A percentile compares a stretch with the other conserved stretches of the same genome.
Conservation (phyloP, 2,888 invertebrate species). For the Heliconius ethilla region DNA sequence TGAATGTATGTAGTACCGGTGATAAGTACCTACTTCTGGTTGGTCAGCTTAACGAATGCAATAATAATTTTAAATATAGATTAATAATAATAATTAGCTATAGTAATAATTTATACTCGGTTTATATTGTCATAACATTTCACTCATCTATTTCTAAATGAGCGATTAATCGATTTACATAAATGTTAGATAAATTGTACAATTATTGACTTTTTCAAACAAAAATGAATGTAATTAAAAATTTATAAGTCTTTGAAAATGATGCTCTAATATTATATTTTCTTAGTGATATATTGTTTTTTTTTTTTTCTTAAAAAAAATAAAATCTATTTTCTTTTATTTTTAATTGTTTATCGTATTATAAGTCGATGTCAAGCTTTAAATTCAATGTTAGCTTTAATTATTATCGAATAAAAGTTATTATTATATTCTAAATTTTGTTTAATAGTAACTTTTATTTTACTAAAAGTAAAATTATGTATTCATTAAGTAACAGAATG, state of each 20-base stretch:
- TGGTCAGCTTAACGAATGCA: conserved; percentile 2
- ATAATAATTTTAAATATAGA: conserved; percentile 20
- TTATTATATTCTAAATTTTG: conserved; percentile 39
- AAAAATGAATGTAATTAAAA: conserved; percentile 9
- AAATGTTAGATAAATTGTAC: conserved; percentile 3
- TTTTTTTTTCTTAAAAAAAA: background rate
- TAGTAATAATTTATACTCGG: conserved; percentile 24
- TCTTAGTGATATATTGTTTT: background rate
- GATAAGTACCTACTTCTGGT: background rate
- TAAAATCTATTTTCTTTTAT: conserved; percentile 33
- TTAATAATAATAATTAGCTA: background rate
- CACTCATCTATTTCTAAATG: background rate
- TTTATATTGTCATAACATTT: background rate
- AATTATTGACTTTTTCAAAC: conserved; percentile 16
- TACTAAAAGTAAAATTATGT: conserved; percentile 30
- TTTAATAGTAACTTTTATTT: conserved; percentile 41
- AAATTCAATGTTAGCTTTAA: conserved; percentile 82
- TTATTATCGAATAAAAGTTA: conserved; percentile 70
- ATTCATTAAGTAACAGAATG: conserved; percentile 17
- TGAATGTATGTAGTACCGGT: background rate
- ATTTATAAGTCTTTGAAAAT: background rate
- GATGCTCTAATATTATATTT: background rate
- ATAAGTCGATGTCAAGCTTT: conserved; percentile 77
- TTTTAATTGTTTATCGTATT: conserved; percentile 48
- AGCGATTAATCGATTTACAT: background rate